Conservation (phyloP, 2,113 vertebrate genomes). For the Erpornis zantholeuca region DNA sequence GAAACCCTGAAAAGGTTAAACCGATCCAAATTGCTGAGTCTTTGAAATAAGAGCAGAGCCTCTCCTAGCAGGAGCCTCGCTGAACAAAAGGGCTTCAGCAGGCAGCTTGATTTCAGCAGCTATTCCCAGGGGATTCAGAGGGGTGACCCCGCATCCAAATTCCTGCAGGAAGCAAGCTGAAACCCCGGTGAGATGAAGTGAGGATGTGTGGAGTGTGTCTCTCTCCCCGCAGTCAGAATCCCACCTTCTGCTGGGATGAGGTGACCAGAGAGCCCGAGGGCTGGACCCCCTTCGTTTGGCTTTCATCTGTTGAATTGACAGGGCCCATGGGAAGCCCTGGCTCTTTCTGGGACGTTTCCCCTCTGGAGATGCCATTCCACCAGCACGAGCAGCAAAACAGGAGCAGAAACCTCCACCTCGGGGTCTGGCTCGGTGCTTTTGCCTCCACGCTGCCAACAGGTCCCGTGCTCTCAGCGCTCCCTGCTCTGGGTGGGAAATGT, state of each 20-base stretch:
- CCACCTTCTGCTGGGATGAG: neutral
- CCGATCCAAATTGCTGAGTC: slow-evolving; percentile 34
- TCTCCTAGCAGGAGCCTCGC: neutral
- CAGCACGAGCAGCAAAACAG: rapidly evolving
- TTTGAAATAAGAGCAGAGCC: slow-evolving; percentile 37
- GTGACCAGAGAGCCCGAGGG: neutral
- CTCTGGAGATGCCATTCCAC: neutral
- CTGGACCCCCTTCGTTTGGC: neutral
- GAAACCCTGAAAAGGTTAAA: slow-evolving; percentile 53
- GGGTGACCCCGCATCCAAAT: neutral
- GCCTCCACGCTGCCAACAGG: rapidly evolving
- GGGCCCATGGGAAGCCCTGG: neutral
- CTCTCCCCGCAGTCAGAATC: neutral
- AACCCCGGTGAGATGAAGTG: neutral
- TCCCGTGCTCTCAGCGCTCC: rapidly evolving
- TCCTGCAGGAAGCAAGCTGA: neutral
- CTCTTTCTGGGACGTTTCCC: neutral
- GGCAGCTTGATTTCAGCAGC: slow-evolving; percentile 27
- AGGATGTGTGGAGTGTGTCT: neutral
- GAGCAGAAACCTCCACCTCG: rapidly evolving
- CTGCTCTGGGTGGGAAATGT: neutral
- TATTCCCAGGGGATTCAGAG: neutral
- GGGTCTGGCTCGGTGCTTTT: neutral
- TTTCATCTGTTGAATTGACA: neutral
- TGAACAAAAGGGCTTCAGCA: slow-evolving; percentile 34